phyloP scores from a whole-genome alignment of 2,797 vertebrate genomes.

The Crenichthys baileyi region DNA sequence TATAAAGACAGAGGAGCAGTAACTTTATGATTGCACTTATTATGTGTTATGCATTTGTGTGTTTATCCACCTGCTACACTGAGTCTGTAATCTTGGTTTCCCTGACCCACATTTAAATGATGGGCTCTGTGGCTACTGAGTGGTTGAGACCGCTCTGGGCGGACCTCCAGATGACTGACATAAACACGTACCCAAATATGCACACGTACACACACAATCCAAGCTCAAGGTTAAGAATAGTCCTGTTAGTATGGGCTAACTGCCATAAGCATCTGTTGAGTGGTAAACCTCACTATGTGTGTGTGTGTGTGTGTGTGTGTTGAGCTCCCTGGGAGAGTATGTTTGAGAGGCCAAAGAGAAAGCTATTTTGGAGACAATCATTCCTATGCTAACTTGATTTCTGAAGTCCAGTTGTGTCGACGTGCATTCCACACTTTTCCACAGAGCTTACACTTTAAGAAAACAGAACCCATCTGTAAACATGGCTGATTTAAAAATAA shows the following conservation, averaged over 20 bases:
- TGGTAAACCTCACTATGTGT: conserved; percentile 49
- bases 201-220: conserved; percentile 32
- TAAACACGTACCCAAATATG: conserved; percentile 42
- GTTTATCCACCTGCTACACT: conserved; percentile 76
- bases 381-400: conserved; percentile 35
- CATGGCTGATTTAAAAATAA: neutral
- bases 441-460: neutral
- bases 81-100: conserved; percentile 67
- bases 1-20: conserved; percentile 1
- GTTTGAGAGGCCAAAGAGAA: conserved; percentile 40
- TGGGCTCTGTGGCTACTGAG: conserved; percentile 62
- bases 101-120: conserved; percentile 61
- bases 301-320: conserved; percentile 24
- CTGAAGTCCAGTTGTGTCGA: conserved; percentile 9
- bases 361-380: conserved; percentile 28
- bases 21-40: conserved; percentile 33
- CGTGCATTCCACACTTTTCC: conserved; percentile 6
- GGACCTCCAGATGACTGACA: conserved; percentile 69
- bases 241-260: conserved; percentile 54
- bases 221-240: conserved; percentile 71
- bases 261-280: conserved; percentile 63
- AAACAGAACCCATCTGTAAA: neutral
- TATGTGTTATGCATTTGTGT: conserved; percentile 58
- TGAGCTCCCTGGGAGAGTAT: conserved; percentile 58
- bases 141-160: conserved; percentile 60